These are phyloP conservation scores for Phylloscopus trochilus DNA, from an alignment of 2,113 vertebrate genomes.

Conservation along the genomic window DNA sequence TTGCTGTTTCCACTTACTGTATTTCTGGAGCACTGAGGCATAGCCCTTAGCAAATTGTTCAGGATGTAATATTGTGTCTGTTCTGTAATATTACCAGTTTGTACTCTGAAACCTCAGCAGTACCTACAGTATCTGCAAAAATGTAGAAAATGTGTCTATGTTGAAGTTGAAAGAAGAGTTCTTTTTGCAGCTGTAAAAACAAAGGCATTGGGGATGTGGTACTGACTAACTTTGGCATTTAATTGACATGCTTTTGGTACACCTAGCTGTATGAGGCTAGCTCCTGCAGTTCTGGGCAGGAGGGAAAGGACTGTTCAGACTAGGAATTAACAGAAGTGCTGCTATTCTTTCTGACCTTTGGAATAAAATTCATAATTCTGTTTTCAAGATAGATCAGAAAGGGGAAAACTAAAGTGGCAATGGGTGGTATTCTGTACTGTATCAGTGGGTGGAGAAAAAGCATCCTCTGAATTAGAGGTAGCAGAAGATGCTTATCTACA, in stretches of 20 bases:
- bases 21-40: not conserved
- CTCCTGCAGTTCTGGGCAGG: not conserved
- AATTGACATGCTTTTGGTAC: not conserved
- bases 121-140: not conserved
- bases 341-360: not conserved
- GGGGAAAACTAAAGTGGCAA: not conserved
- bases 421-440: accelerated
- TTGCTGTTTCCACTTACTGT: not conserved
- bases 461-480: not conserved
- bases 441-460: not conserved
- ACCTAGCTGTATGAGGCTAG: not conserved
- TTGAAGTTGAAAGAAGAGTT: not conserved
- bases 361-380: not conserved
- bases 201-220: not conserved
- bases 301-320: not conserved
- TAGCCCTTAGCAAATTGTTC: not conserved
- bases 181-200: not conserved
- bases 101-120: not conserved
- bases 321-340: not conserved
- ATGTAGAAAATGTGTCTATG: not conserved
- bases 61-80: not conserved
- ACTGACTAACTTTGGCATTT: not conserved
- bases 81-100: not conserved
- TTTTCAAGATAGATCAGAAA: not conserved
- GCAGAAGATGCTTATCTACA: not conserved